Conservation (phyloP, 30 jellyfish, hydroid and myxozoan genomes). For the Sanderia malayensis region DNA sequence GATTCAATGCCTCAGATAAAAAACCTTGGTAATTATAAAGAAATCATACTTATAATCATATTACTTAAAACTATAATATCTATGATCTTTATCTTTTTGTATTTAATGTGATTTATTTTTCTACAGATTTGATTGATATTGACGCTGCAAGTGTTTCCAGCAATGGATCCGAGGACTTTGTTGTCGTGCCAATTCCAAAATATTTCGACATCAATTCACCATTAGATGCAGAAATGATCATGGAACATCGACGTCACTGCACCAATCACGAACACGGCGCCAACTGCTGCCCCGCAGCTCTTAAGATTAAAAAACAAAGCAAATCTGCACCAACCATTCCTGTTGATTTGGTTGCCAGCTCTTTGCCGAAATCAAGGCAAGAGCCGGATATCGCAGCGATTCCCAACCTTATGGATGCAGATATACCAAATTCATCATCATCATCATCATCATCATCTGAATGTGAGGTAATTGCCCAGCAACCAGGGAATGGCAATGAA, state of each 20-base stretch:
- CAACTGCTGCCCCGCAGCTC: background rate
- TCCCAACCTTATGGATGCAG: background rate
- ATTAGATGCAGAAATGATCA: slow-evolving; percentile 43
- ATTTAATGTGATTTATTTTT: background rate
- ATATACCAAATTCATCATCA: background rate
- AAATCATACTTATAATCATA: background rate
- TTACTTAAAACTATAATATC: too few species aligned
- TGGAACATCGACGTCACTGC: slow-evolving; percentile 26
- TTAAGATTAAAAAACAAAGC: background rate
- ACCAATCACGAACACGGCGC: slow-evolving; percentile 12
- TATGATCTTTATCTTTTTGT: too few species aligned
- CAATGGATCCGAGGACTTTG: slow-evolving; percentile 74
- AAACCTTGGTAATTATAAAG: slow-evolving; percentile 36
- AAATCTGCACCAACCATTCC: slow-evolving; percentile 19
- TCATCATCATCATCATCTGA: too few species aligned
- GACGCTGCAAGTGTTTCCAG: slow-evolving; percentile 50
- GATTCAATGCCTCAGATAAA: slow-evolving; percentile 11
- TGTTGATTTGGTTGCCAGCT: slow-evolving; percentile 46
- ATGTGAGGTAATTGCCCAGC: background rate
- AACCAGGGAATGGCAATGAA: background rate
- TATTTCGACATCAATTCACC: slow-evolving; percentile 68
- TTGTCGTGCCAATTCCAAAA: slow-evolving; percentile 76
- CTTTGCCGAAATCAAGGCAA: slow-evolving; percentile 31
- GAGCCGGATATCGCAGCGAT: background rate
- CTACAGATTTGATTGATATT: slow-evolving; percentile 59